Evolutionary conservation across 2,113 vertebrate species (phyloP), one percentile per base, ranked within the genome.

Genomic region (Picathartes gymnocephalus): DNA sequence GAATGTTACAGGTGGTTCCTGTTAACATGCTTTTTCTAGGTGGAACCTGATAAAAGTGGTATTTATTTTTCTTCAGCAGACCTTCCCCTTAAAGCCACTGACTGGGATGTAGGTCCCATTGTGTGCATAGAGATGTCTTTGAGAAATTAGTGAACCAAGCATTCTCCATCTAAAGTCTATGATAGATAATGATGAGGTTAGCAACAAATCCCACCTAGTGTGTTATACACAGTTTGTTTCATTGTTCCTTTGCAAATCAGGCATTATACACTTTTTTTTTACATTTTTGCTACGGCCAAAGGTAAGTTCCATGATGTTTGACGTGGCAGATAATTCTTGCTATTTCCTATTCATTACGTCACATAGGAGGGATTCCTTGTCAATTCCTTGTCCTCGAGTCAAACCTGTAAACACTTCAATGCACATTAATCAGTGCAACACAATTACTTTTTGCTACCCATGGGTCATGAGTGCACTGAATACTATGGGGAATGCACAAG

Each of bases 391-490:
- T n/a, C n/a, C n/a, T n/a, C n/a, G n/a, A 56, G 11, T n/a, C 5
- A 60, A 60, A 48, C 13, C 71, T 91, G 48, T 94, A 96, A 97
- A 96, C 81, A 95, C 91, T 96, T 53, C 83, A 97, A 64, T 77
- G 77, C 70, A 95, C 82, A 88, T 96, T 96, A 95, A 95, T 96
- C 62, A 90, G 68, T 70, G 81, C 72, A 95, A 92, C 77, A 74
- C 95, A 96, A 98, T 97, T 97, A 66, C 68, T 93, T 97, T 91
- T 88, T 95, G 58, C 80, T 96, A 87, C 74, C 56, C 87, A 68
- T 79, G 88, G 74, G 85, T 90, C 82, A 68, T 4, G n/a, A 77
- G 65, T 24, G 23, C 65, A 40, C 57, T 90, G 82, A 91, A 94
- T 77, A 66, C 81, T 58, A 60, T 6, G 44, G 79, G 56, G 61